phyloP scores from a whole-genome alignment of 2,888 invertebrate genomes.

The Heliconius hortense region DNA sequence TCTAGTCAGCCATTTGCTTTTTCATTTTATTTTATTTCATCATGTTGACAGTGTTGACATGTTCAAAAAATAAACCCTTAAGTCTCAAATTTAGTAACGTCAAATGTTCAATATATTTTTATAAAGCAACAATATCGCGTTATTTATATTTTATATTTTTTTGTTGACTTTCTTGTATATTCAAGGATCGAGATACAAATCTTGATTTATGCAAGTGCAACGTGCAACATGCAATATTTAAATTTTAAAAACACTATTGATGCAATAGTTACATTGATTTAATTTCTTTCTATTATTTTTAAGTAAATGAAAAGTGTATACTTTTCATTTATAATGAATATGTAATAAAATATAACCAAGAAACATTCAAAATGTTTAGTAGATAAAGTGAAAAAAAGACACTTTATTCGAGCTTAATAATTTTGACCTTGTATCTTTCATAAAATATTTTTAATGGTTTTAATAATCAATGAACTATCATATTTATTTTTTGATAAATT shows the following conservation, averaged over 20 bases:
- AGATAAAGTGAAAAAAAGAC: too few species aligned
- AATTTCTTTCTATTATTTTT: too few species aligned
- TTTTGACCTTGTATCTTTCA: background rate
- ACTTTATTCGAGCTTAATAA: background rate
- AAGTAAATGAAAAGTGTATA: too few species aligned
- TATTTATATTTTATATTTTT: too few species aligned
- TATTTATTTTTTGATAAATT: background rate
- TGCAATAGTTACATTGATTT: background rate
- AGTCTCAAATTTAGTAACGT: background rate
- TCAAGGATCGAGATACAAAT: too few species aligned
- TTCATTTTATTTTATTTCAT: conserved; percentile 64
- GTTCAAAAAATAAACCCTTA: conserved; percentile 12
- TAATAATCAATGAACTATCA: background rate
- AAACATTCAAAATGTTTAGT: too few species aligned
- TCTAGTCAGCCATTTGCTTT: conserved; percentile 82
- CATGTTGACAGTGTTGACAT: conserved; percentile 39
- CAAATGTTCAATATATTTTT: background rate
- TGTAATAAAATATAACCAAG: too few species aligned
- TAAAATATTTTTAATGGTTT: background rate
- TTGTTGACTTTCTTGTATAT: background rate
- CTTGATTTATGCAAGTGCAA: too few species aligned
- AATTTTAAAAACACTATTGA: background rate
- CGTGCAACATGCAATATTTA: too few species aligned
- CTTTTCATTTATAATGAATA: too few species aligned
- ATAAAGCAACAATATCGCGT: background rate